These are phyloP conservation scores for Nothoprocta perdicaria DNA, from an alignment of 2,113 vertebrate species.

Conservation along the genomic window DNA sequence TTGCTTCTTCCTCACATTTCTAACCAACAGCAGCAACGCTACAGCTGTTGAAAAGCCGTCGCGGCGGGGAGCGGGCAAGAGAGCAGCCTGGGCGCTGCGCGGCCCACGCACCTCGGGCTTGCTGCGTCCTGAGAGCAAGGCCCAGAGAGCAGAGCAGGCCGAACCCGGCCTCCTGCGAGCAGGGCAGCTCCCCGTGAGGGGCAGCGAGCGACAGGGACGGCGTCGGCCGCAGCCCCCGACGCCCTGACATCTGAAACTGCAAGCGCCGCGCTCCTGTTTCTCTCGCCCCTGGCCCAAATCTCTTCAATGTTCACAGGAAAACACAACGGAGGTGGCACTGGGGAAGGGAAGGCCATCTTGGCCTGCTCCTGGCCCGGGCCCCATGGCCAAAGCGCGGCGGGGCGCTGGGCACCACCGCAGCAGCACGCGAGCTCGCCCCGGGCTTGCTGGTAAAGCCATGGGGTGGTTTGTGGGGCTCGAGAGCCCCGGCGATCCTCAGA, in stretches of 20 bases:
- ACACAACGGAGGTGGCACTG: background rate
- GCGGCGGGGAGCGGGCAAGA: background rate
- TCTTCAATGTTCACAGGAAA: conserved; percentile 15
- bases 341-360: background rate
- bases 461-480: conserved; percentile 31
- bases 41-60: background rate
- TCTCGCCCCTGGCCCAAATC: background rate
- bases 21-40: background rate
- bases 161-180: background rate
- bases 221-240: background rate
- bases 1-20: conserved; percentile 46
- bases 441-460: background rate
- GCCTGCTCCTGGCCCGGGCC: background rate
- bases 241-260: background rate
- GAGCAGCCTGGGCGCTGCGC: background rate
- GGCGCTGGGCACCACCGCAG: background rate
- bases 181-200: background rate
- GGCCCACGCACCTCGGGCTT: background rate
- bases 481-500: background rate
- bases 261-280: background rate
- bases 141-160: background rate
- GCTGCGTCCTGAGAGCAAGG: background rate
- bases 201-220: accelerated
- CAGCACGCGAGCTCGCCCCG: background rate
- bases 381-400: too few relatives aligned